Percentiles rank a stretch among this genome's conserved stretches.
These are phyloP conservation scores for Marisa cornuarietis DNA, from an alignment of 1,140 invertebrate genomes.

Conservation along the genomic window DNA sequence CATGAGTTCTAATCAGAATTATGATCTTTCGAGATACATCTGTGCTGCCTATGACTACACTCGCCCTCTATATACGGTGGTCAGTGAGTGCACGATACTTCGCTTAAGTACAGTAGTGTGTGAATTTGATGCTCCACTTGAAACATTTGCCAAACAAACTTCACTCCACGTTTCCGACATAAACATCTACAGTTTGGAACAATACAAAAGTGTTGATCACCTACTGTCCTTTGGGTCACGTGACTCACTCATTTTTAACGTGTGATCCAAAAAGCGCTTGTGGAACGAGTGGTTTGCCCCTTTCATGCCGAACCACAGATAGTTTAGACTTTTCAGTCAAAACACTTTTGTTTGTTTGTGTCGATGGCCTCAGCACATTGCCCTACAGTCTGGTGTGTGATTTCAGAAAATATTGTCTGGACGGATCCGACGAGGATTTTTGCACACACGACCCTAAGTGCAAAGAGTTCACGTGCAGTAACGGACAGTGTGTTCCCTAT, in stretches of 20 bases:
- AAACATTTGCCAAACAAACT: not conserved
- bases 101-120: not conserved
- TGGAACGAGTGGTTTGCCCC: not conserved
- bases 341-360: not conserved
- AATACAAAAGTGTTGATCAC: too few species aligned
- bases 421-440: not conserved
- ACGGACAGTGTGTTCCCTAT: not conserved
- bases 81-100: not conserved
- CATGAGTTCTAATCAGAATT: not conserved
- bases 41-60: too few species aligned
- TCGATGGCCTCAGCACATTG: not conserved
- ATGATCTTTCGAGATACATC: too few species aligned
- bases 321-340: not conserved
- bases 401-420: not conserved
- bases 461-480: not conserved
- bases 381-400: constrained; percentile 5
- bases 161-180: not conserved
- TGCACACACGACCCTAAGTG: not conserved
- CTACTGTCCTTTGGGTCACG: not conserved
- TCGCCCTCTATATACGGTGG: too few species aligned
- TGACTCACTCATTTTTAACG: not conserved
- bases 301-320: too few species aligned
- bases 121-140: not conserved
- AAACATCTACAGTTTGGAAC: not conserved
- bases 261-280: not conserved